Evolutionary conservation across 1,140 invertebrate genomes (phyloP).

Genomic region (Drosophila trapezifrons): DNA sequence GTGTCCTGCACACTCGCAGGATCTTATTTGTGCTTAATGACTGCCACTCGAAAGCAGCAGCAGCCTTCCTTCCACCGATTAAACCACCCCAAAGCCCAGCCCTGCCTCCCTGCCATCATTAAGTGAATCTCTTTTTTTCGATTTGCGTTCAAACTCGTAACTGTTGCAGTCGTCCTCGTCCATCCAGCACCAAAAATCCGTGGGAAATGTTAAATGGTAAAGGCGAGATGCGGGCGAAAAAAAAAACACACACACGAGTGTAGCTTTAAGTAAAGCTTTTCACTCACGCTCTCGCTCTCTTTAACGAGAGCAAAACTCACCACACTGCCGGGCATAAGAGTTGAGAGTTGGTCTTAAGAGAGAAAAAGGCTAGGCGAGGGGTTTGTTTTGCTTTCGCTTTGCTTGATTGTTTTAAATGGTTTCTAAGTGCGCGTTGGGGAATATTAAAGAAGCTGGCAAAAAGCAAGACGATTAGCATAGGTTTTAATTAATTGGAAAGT

Average conservation of each 20-base stretch:
- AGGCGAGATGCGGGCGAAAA: neutral
- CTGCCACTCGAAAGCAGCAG: constrained; percentile 24
- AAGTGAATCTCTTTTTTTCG: constrained; percentile 41
- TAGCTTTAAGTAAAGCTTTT: constrained; percentile 28
- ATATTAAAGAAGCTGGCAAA: neutral
- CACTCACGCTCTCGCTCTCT: neutral
- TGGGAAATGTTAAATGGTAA: constrained; percentile 2
- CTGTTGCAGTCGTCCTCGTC: constrained; percentile 33
- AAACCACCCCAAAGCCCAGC: constrained; percentile 8
- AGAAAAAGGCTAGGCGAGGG: constrained; percentile 8
- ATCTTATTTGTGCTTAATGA: constrained; percentile 45
- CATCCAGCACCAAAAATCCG: constrained; percentile 12
- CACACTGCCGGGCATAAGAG: neutral
- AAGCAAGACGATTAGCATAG: neutral
- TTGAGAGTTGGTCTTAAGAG: constrained; percentile 1
- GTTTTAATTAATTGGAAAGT: neutral
- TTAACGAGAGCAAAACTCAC: neutral
- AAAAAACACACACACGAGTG: neutral
- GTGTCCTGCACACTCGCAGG: constrained; percentile 34
- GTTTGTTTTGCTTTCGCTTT: constrained; percentile 39
- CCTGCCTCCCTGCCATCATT: constrained; percentile 18
- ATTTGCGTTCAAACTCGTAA: constrained; percentile 36
- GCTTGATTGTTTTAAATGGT: constrained; percentile 24
- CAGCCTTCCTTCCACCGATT: constrained; percentile 21
- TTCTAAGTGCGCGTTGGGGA: constrained; percentile 13